Evolutionary conservation across 2,113 vertebrate species (phyloP).

Genomic region (Emydura subglobosa): DNA sequence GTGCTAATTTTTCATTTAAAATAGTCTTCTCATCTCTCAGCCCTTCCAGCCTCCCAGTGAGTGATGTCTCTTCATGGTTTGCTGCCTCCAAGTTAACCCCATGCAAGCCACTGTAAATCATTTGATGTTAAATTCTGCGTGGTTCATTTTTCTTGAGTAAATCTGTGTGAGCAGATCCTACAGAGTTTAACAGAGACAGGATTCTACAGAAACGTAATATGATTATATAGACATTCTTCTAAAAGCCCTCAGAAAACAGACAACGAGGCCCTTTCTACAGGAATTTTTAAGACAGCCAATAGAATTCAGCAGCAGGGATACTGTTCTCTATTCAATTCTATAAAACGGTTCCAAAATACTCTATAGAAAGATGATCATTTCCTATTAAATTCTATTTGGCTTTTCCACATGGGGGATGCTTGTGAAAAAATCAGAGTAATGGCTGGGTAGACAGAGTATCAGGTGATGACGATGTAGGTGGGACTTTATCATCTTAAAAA

Average conservation of each 20-base stretch:
- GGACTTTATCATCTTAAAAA: not conserved
- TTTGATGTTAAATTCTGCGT: slow-evolving; percentile 20
- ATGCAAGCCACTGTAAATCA: slow-evolving; percentile 55
- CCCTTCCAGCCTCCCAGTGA: not conserved
- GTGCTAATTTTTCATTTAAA: slow-evolving; percentile 48
- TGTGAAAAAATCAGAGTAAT: not conserved
- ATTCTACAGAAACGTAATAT: slow-evolving; percentile 2
- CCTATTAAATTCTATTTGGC: not conserved
- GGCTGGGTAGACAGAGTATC: not conserved
- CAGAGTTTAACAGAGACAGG: slow-evolving; percentile 26
- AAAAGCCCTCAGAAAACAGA: slow-evolving; percentile 50
- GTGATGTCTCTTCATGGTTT: slow-evolving; percentile 64
- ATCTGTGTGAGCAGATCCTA: slow-evolving; percentile 24
- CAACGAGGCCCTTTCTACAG: slow-evolving; percentile 35
- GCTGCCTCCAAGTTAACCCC: slow-evolving; percentile 67
- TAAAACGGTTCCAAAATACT: slow-evolving; percentile 7
- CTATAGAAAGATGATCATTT: not conserved
- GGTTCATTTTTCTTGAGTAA: slow-evolving; percentile 54
- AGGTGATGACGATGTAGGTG: not conserved
- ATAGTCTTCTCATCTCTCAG: slow-evolving; percentile 17
- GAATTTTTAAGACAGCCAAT: slow-evolving; percentile 27
- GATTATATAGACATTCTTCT: not conserved
- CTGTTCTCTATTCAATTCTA: not conserved
- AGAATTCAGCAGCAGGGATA: slow-evolving; percentile 42
- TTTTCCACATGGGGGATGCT: not conserved